Evolutionary conservation across 2,888 invertebrate species (phyloP).

Genomic region (Syrphus vitripennis): DNA sequence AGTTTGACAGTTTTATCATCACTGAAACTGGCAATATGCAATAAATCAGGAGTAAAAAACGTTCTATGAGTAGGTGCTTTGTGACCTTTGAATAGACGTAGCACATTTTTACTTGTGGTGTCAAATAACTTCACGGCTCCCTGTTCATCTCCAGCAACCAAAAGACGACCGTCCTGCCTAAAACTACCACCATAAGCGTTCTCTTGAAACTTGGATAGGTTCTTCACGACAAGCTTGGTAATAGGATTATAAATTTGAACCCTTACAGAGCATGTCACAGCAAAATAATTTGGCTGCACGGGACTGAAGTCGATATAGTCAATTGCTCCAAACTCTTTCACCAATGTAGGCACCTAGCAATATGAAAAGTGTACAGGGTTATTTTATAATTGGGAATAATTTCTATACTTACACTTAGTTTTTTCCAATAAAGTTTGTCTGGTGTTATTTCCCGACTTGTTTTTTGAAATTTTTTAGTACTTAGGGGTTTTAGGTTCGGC

Average conservation of each 20-base stretch:
- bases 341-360: slow-evolving; percentile 89
- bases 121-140: slow-evolving; percentile 93
- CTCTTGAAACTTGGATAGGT: slow-evolving; percentile 91
- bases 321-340: slow-evolving; percentile 96
- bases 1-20: slow-evolving; percentile 93
- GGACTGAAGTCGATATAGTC: slow-evolving; percentile 96
- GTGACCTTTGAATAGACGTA: slow-evolving; percentile 94
- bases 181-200: slow-evolving; percentile 93
- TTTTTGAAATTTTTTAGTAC: slow-evolving; percentile 77
- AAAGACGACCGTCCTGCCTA: slow-evolving; percentile 89
- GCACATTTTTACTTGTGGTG: slow-evolving; percentile 89
- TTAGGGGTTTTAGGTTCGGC: slow-evolving; percentile 76
- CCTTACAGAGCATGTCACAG: slow-evolving; percentile 94
- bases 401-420: slow-evolving; percentile 87
- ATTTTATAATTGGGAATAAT: neutral
- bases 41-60: slow-evolving; percentile 89
- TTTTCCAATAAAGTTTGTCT: slow-evolving; percentile 94
- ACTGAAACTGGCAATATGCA: slow-evolving; percentile 92
- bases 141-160: slow-evolving; percentile 96
- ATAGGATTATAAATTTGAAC: slow-evolving; percentile 94
- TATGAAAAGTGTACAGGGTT: neutral
- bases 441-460: slow-evolving; percentile 85
- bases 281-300: slow-evolving; percentile 93
- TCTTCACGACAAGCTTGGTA: slow-evolving; percentile 90
- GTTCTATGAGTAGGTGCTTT: slow-evolving; percentile 90